Conservation (phyloP, 2,888 invertebrate genomes). For the Hoplodrina blanda region DNA sequence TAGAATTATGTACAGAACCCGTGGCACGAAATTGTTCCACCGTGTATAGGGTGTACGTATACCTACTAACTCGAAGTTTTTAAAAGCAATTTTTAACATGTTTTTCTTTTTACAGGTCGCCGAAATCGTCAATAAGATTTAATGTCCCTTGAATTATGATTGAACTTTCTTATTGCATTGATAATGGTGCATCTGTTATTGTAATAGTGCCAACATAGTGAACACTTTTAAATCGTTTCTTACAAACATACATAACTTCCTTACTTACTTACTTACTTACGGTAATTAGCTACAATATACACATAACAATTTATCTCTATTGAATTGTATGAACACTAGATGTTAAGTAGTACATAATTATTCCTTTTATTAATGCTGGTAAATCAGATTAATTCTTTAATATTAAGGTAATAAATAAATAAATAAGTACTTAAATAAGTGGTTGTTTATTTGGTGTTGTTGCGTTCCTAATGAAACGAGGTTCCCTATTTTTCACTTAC, state of each 20-base stretch:
- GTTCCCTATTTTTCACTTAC: neutral
- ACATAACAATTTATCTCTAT: slow-evolving; percentile 75
- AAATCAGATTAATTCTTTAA: slow-evolving; percentile 78
- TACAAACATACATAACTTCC: slow-evolving; percentile 65
- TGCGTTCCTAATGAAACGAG: neutral
- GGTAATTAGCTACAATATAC: slow-evolving; percentile 75
- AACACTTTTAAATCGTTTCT: slow-evolving; percentile 65
- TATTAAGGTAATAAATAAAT: slow-evolving; percentile 80
- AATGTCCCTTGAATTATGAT: slow-evolving; percentile 67
- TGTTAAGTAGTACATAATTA: slow-evolving; percentile 74
- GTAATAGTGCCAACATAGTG: slow-evolving; percentile 87
- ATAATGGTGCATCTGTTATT: slow-evolving; percentile 79
- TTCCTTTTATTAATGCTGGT: slow-evolving; percentile 80
- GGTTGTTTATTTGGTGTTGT: slow-evolving; percentile 34
- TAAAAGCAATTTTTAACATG: slow-evolving; percentile 10
- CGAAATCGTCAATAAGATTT: slow-evolving; percentile 86
- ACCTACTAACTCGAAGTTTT: neutral
- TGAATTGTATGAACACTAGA: slow-evolving; percentile 74
- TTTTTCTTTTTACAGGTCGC: slow-evolving; percentile 81
- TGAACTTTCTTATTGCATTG: slow-evolving; percentile 75
- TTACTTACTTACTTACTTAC: slow-evolving; percentile 11
- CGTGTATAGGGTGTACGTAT: too few species aligned
- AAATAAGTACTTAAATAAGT: slow-evolving; percentile 79
- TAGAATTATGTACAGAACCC: too few species aligned
- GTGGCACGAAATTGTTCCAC: too few species aligned